Conservation (phyloP, 2,888 invertebrate species). For the Conus canariensis region DNA sequence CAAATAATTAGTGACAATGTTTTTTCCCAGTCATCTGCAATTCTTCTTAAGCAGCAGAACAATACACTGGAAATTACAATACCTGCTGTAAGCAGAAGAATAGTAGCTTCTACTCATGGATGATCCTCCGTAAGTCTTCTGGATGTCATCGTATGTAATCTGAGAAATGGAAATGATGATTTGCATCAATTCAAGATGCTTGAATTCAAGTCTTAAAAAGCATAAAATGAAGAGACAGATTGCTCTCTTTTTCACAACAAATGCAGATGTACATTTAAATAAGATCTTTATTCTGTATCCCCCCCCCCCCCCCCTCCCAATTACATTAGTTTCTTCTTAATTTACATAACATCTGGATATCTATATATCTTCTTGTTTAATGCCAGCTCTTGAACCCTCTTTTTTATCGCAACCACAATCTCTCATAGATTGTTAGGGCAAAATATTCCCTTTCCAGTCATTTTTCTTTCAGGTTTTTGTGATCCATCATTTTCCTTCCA, state of each 20-base stretch:
- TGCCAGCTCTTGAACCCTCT: no score
- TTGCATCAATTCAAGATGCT: not conserved
- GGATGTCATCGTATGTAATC: slow-evolving; percentile 90
- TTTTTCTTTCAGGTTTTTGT: not conserved
- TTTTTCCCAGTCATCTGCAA: no score
- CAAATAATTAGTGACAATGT: no score
- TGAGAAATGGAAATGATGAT: slow-evolving; percentile 69
- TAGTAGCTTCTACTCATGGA: slow-evolving; percentile 79
- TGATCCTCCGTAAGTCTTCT: slow-evolving; percentile 89
- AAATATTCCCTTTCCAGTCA: not conserved
- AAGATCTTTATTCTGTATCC: no score
- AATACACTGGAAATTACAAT: slow-evolving; percentile 30
- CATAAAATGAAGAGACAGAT: not conserved
- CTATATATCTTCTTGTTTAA: no score
- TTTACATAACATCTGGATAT: no score
- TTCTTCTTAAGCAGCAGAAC: not conserved
- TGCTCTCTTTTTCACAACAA: not conserved
- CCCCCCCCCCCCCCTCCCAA: no score
- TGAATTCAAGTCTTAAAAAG: no score
- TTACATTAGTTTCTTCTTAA: no score
- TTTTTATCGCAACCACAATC: not conserved
- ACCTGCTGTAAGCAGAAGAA: slow-evolving; percentile 85
- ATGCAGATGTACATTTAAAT: no score
- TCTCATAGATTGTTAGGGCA: no score
- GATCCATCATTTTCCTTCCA: no score